These are phyloP conservation scores for Spodoptera frugiperda DNA, from an alignment of 1,140 invertebrate genomes.

Conservation along the genomic window DNA sequence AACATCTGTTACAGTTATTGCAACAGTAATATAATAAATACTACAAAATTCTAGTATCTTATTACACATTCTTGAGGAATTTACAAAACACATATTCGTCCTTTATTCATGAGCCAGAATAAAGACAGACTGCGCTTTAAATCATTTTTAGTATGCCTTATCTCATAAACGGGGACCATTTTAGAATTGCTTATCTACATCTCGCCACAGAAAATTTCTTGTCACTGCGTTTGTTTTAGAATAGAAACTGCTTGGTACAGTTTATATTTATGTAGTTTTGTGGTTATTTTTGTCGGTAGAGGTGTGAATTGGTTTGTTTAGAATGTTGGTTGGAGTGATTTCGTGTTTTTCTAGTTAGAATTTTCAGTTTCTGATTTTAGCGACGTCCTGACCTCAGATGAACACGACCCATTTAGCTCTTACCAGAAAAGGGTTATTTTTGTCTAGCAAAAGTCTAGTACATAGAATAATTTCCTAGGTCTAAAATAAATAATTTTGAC, in stretches of 20 bases:
- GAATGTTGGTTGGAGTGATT: no score
- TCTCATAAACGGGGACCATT: constrained; percentile 37
- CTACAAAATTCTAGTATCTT: constrained; percentile 24
- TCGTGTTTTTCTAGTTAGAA: no score
- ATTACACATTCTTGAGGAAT: constrained; percentile 10
- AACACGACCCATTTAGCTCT: no score
- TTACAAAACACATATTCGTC: constrained; percentile 35
- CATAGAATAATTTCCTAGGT: no score
- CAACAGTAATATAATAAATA: neutral
- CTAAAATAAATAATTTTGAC: no score
- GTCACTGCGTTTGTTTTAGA: constrained; percentile 14
- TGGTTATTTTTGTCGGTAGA: no score
- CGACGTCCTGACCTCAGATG: no score
- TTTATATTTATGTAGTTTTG: no score
- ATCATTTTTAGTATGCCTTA: constrained; percentile 40
- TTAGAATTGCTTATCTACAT: constrained; percentile 37
- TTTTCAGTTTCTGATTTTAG: no score
- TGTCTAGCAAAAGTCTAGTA: no score
- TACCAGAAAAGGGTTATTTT: no score
- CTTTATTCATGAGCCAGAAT: constrained; percentile 37
- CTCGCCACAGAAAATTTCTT: constrained; percentile 14
- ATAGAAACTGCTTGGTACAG: neutral
- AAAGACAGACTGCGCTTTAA: constrained; percentile 34
- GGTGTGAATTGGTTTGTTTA: no score
- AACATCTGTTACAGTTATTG: constrained; percentile 8